Evolutionary conservation across 2,797 vertebrate species (phyloP), one percentile per base, ranked within the genome.

Genomic region (Chloroceryle inda): DNA sequence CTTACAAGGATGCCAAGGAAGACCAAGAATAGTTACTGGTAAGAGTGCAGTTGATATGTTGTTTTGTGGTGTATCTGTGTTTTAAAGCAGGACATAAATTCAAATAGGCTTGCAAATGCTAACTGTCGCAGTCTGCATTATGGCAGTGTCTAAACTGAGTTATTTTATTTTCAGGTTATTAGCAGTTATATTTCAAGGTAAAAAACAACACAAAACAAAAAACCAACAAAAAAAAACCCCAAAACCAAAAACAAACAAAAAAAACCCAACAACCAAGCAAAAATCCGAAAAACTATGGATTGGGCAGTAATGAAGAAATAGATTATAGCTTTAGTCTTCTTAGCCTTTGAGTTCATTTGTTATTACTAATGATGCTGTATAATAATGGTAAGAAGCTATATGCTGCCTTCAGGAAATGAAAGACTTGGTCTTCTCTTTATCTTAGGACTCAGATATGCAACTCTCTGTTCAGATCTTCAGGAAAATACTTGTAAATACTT

Each of bases 1-100:
- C 99, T 99, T 47, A 99, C 99, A 78, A 98, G 99, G 78, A 99
- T 99, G 99, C 99, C 99, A 89, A 99, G 99, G 96, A 99, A 99
- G 97, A 99, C 99, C 91, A 99, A 99, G 98, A 99, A 99, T 97
- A 99, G 99, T 98, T 99, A 99, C 89, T 99, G 99, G 99, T 99
- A 97, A 99, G 99, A 89, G 24, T 27, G 13, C 50, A 56, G 59
- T 83, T 79, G n/a, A 23, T 73, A 2, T 35, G 5, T 62, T 72
- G 52, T 81, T 50, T 52, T 62, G 12, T 69, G 17, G 9, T 45
- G 5, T 73, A 35, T 78, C 44, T 76, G 10, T 85, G 38, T 80
- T 82, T 56, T 49, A 14, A 74, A 81, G 27, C 13, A 69, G 47
- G 26, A 73, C 42, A 31, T 84, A 64, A 80, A 47, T 0, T 0